Percentiles rank a stretch among this genome's conserved stretches.
These are phyloP conservation scores for Nannoperca australis DNA, from an alignment of 2,797 vertebrate genomes.

Conservation along the genomic window DNA sequence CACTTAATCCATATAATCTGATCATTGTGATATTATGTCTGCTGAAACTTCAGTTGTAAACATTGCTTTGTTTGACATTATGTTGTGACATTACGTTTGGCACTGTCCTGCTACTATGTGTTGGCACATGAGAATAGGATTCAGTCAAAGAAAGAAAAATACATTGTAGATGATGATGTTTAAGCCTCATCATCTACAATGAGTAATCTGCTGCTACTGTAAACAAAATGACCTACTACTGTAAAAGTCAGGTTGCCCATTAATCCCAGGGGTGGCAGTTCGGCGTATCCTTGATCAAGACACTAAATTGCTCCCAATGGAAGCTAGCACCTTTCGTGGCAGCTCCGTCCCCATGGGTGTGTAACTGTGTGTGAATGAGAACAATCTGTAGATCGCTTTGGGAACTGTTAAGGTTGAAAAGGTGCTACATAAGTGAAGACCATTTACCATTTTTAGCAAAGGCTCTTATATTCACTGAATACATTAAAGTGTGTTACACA, in stretches of 20 bases:
- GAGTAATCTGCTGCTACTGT: background rate
- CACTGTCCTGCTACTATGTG: background rate
- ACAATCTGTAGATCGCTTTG: too few species aligned
- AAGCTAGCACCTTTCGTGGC: too few species aligned
- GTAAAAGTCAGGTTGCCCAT: background rate
- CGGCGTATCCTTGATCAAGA: too few species aligned
- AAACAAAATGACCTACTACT: background rate
- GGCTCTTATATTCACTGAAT: background rate
- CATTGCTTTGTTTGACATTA: conserved; percentile 27
- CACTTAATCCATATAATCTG: conserved; percentile 68
- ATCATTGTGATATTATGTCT: conserved; percentile 28
- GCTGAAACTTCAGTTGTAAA: conserved; percentile 34
- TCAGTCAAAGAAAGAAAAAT: background rate
- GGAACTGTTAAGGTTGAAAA: too few species aligned
- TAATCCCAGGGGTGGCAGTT: too few species aligned
- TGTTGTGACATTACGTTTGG: background rate
- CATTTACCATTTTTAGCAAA: background rate
- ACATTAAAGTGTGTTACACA: background rate
- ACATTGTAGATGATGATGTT: background rate
- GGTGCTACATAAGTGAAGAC: too few species aligned
- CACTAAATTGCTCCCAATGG: too few species aligned
- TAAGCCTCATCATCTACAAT: background rate
- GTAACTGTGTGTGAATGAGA: too few species aligned
- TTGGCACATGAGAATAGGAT: background rate
- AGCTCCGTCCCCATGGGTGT: too few species aligned